Evolutionary conservation across 2,888 invertebrate species (phyloP).

Genomic region (Xestia c-nigrum): DNA sequence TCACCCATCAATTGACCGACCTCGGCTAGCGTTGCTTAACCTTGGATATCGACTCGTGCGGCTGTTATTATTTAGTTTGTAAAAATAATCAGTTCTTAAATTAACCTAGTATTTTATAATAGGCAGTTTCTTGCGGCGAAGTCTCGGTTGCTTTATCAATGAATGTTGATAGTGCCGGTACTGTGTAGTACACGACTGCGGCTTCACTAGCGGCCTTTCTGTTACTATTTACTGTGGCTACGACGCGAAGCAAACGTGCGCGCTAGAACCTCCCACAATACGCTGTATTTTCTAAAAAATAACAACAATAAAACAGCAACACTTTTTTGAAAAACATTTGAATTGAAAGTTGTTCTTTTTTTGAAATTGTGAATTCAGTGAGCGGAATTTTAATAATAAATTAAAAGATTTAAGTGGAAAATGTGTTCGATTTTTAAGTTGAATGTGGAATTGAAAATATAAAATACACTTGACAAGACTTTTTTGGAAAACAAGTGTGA

Average conservation of each 20-base stretch:
- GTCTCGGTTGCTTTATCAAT: constrained; percentile 60
- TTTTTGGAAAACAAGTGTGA: constrained; percentile 21
- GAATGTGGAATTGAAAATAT: constrained; percentile 16
- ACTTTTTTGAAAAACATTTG: background rate
- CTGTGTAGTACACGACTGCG: constrained; percentile 29
- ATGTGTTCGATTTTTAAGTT: constrained; percentile 51
- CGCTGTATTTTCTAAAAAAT: constrained; percentile 12
- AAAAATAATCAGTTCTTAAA: constrained; percentile 18
- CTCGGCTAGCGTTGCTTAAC: background rate
- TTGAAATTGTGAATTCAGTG: background rate
- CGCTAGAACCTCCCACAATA: constrained; percentile 23
- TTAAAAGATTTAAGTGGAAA: background rate
- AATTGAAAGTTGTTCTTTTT: background rate
- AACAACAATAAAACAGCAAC: background rate
- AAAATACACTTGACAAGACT: background rate
- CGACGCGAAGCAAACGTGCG: constrained; percentile 61
- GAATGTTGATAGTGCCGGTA: constrained; percentile 54
- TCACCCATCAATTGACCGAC: background rate
- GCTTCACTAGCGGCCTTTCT: constrained; percentile 8
- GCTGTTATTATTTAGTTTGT: background rate
- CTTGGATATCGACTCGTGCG: background rate
- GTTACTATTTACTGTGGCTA: constrained; percentile 49
- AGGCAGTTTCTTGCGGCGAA: constrained; percentile 10
- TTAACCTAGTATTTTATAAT: constrained; percentile 12
- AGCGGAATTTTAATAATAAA: background rate